These are phyloP conservation scores for Therioaphis trifolii DNA, from an alignment of 2,888 invertebrate genomes.

Conservation along the genomic window DNA sequence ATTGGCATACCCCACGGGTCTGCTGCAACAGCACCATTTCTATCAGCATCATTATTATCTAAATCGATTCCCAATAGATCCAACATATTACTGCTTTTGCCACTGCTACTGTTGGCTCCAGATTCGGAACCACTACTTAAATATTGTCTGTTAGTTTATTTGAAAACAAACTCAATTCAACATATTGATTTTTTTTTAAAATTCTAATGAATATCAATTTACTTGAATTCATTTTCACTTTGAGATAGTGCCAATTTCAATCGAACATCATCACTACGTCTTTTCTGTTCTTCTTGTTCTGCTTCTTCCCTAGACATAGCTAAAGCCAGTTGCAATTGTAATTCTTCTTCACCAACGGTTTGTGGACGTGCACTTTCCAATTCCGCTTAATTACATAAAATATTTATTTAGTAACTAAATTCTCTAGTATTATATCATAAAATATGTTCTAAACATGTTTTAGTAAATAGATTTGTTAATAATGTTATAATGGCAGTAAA, in stretches of 20 bases:
- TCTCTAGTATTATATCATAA: too few relatives aligned
- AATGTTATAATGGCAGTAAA: too few relatives aligned
- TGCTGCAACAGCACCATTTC: constrained; percentile 71
- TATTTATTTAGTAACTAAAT: neutral
- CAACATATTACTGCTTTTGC: constrained; percentile 76
- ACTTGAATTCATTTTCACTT: constrained; percentile 93
- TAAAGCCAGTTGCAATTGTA: constrained; percentile 96
- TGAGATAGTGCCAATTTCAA: constrained; percentile 95
- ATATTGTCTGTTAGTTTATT: constrained; percentile 46
- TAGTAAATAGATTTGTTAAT: too few relatives aligned
- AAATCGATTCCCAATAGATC: constrained; percentile 84
- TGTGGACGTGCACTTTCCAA: constrained; percentile 94
- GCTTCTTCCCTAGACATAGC: constrained; percentile 99
- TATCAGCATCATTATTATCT: constrained; percentile 65
- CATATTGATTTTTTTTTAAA: neutral
- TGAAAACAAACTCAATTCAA: constrained; percentile 50
- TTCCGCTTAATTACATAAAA: constrained; percentile 70
- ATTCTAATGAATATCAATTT: constrained; percentile 67
- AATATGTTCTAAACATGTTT: too few relatives aligned
- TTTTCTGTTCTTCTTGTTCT: constrained; percentile 93
- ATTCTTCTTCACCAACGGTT: constrained; percentile 96
- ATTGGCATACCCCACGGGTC: constrained; percentile 82
- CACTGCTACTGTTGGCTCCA: constrained; percentile 59
- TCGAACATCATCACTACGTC: constrained; percentile 94
- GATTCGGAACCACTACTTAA: constrained; percentile 61